Base-by-base conservation (phyloP, 2,113 vertebrate genomes). In the Podarcis raffonei region DNA sequence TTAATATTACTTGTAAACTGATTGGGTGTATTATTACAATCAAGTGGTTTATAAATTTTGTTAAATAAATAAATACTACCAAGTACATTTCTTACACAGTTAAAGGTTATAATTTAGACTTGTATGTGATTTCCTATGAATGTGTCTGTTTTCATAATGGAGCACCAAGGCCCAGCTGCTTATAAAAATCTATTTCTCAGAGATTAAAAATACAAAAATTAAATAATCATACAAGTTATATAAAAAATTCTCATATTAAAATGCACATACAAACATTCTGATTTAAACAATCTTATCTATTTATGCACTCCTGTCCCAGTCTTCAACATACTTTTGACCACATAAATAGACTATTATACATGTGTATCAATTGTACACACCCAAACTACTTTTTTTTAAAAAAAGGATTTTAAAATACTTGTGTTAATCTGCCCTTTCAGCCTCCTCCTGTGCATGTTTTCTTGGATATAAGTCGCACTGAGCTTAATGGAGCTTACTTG, bases 21-120 rank as follows among this genome's bases (percentile, higher is more conserved):
- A 11, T 53, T 53, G 48, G 48, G 48, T 53, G 48, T 53, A 11
- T 53, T 53, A 53, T 53, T 53, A 53, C 48, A 53, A 53, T 53
- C 48, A 53, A 53, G 48, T 53, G 48, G 48, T 12, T 11, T 53
- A 53, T 53, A 53, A 53, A 53, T 53, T 53, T 53, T 53, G 48
- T 11, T 2, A 53, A 53, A 53, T 53, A 53, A 53, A 53, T 53
- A 53, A 53, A 53, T 53, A 53, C 76, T 87, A 75, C 39, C 82
- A 62, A 25, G 42, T 0, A 37, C 39, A 68, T 0, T 0, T 13
- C 71, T 76, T 32, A 35, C 62, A 90, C 3, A 0, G 6, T 66
- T 20, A 0, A 2, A 77, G 23, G 8, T 79, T 65, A 53, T 53
- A 85, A 84, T 87, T 84, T 88, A 57, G n/a, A 89, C 86, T 81